phyloP scores from a whole-genome alignment of 1,140 invertebrate species.

The Diuraphis noxia region DNA sequence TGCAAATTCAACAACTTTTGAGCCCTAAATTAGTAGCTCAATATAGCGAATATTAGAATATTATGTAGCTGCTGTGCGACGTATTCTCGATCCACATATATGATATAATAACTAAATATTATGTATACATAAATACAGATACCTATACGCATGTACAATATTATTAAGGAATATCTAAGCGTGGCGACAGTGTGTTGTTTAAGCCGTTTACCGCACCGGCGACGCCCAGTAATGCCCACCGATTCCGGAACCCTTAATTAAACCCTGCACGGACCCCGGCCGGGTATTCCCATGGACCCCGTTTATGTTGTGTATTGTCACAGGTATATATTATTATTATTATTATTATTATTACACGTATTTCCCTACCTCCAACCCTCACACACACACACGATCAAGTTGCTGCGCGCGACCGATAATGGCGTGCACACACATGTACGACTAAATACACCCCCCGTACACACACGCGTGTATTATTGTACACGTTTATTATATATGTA shows the following conservation, averaged over 20 bases:
- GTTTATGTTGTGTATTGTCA: background rate
- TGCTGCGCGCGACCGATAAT: background rate
- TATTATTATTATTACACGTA: background rate
- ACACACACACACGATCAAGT: background rate
- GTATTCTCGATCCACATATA: too few relatives aligned
- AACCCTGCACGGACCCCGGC: constrained; percentile 48
- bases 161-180: background rate
- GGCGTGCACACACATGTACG: background rate
- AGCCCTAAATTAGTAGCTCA: too few relatives aligned
- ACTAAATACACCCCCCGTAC: background rate
- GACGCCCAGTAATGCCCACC: constrained; percentile 53
- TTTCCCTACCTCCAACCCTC: background rate
- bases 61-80: too few relatives aligned
- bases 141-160: background rate
- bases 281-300: constrained; percentile 48
- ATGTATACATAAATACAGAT: too few relatives aligned
- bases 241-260: constrained; percentile 52
- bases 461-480: background rate
- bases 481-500: background rate
- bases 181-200: constrained; percentile 13
- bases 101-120: too few relatives aligned
- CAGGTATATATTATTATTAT: constrained; percentile 22
- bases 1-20: too few relatives aligned
- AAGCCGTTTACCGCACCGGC: constrained; percentile 46
- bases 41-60: too few relatives aligned